Evolutionary conservation across 2,113 vertebrate species (phyloP).

Genomic region (Fukomys damarensis): DNA sequence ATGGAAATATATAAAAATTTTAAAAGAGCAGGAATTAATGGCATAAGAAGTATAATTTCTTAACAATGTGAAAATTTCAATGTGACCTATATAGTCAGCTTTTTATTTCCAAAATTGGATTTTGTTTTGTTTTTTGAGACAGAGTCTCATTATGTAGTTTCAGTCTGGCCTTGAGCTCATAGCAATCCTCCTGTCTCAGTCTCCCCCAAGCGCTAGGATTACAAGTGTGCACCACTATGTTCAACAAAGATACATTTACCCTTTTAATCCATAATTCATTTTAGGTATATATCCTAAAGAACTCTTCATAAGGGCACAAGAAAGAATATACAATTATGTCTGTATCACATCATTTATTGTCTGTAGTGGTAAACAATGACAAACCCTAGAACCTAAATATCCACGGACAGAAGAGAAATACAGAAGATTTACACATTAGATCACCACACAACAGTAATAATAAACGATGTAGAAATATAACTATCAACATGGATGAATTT

Average conservation of each 20-base stretch:
- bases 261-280: not conserved
- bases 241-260: not conserved
- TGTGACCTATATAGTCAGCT: not conserved
- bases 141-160: not conserved
- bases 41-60: not conserved
- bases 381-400: not conserved
- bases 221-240: not conserved
- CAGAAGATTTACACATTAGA: slow-evolving; percentile 13
- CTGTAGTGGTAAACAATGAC: not conserved
- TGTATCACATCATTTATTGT: not conserved
- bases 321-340: not conserved
- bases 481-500: not conserved
- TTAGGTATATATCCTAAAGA: not conserved
- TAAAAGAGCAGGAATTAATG: not conserved
- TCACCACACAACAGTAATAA: not conserved
- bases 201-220: not conserved
- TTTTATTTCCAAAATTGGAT: not conserved
- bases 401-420: not conserved
- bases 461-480: not conserved
- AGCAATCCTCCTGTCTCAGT: not conserved
- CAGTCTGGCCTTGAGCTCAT: not conserved
- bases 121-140: not conserved
- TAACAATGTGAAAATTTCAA: not conserved
- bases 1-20: not conserved
- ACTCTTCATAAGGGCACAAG: not conserved